Percentiles rank a stretch among this genome's conserved stretches.
These are phyloP conservation scores for Nephrotoma flavescens DNA, from an alignment of 2,888 invertebrate genomes.

Conservation along the genomic window DNA sequence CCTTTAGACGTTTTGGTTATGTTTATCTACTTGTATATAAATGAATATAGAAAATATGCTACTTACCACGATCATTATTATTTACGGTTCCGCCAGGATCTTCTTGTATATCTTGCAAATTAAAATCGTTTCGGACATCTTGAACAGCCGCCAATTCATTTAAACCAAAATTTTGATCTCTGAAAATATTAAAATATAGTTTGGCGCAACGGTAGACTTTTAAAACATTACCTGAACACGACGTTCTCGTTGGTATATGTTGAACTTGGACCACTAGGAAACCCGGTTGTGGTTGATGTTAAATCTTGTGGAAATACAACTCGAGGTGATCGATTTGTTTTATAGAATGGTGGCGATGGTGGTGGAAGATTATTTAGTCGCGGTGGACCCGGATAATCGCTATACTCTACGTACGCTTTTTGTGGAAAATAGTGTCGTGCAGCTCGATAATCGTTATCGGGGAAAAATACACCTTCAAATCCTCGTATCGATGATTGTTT, in stretches of 20 bases:
- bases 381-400: slow-evolving; percentile 23
- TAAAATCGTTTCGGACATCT: slow-evolving; percentile 39
- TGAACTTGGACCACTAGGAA: slow-evolving; percentile 24
- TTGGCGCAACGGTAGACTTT: neutral
- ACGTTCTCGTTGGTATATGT: slow-evolving; percentile 30
- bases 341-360: slow-evolving; percentile 15
- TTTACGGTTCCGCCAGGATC: slow-evolving; percentile 30
- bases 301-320: slow-evolving; percentile 26
- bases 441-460: slow-evolving; percentile 21
- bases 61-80: slow-evolving; percentile 51
- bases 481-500: slow-evolving; percentile 12
- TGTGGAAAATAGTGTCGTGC: slow-evolving; percentile 26
- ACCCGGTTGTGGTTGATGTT: slow-evolving; percentile 22
- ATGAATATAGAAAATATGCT: neutral
- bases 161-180: slow-evolving; percentile 44
- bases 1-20: neutral
- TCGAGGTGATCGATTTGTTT: slow-evolving; percentile 29
- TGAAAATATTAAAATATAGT: slow-evolving; percentile 25
- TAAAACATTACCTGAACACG: slow-evolving; percentile 24
- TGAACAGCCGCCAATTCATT: slow-evolving; percentile 39
- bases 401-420: slow-evolving; percentile 26
- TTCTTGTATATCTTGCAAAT: slow-evolving; percentile 43
- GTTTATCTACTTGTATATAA: neutral
- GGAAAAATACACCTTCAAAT: slow-evolving; percentile 23
- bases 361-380: slow-evolving; percentile 26